Evolutionary conservation across 1,140 invertebrate species (phyloP).

Genomic region (Drosophila mayri): DNA sequence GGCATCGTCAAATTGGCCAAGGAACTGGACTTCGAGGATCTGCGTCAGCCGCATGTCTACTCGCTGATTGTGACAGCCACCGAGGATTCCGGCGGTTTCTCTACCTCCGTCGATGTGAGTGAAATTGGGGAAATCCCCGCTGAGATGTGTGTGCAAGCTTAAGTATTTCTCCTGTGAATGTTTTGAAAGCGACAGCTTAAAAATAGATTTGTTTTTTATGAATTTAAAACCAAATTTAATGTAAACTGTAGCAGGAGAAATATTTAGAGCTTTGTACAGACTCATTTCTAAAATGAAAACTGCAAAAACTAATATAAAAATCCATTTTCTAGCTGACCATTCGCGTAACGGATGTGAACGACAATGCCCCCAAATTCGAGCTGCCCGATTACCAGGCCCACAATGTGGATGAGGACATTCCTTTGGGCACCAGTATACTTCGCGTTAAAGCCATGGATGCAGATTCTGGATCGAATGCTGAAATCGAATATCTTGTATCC

Average conservation of each 20-base stretch:
- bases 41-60: constrained; percentile 96
- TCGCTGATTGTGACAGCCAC: constrained; percentile 96
- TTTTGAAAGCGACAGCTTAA: neutral
- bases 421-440: constrained; percentile 94
- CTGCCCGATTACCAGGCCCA: constrained; percentile 97
- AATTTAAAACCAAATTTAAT: no score
- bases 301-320: neutral
- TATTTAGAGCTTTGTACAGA: neutral
- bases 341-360: constrained; percentile 96
- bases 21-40: constrained; percentile 97
- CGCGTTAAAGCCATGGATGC: constrained; percentile 97
- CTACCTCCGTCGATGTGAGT: constrained; percentile 95
- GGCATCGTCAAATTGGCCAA: constrained; percentile 97
- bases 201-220: neutral
- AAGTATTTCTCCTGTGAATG: neutral
- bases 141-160: neutral
- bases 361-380: constrained; percentile 97
- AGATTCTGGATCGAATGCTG: constrained; percentile 96
- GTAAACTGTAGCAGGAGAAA: neutral
- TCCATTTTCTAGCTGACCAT: constrained; percentile 90
- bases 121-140: constrained; percentile 9
- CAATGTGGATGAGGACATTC: constrained; percentile 97
- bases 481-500: constrained; percentile 96
- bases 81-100: constrained; percentile 97
- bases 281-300: neutral